Conservation (phyloP, 1,140 invertebrate genomes). For the Paraescarpia echinospica region DNA sequence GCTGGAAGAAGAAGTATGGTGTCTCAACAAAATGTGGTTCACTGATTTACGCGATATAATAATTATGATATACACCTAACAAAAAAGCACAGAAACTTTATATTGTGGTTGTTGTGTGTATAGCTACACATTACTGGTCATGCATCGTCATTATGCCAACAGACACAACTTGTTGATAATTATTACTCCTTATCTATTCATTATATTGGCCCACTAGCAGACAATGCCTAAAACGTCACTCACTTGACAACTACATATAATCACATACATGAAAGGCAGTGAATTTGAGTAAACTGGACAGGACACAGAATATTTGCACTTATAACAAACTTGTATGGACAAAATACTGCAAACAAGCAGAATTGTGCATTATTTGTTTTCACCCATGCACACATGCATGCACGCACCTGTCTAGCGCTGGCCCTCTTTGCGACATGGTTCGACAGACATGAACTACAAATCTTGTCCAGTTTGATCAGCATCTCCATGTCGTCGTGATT, state of each 20-base stretch:
- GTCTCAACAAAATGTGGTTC: not conserved
- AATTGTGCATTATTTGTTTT: too few species aligned
- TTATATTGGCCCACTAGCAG: not conserved
- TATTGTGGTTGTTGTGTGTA: not conserved
- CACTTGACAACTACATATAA: too few species aligned
- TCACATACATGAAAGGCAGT: too few species aligned
- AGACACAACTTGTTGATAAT: not conserved
- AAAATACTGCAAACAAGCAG: too few species aligned
- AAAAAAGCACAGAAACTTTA: not conserved
- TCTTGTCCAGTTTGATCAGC: constrained; percentile 29
- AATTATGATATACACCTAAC: not conserved
- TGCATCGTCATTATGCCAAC: not conserved
- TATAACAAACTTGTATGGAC: too few species aligned
- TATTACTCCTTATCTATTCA: not conserved
- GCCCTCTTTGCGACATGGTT: constrained; percentile 37
- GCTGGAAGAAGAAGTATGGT: too few species aligned
- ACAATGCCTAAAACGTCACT: not conserved
- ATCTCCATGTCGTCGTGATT: constrained; percentile 23
- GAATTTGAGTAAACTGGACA: too few species aligned
- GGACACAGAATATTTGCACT: too few species aligned
- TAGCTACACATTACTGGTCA: too few species aligned
- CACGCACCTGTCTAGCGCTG: constrained; percentile 34
- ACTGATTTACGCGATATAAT: not conserved
- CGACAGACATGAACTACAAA: constrained; percentile 26
- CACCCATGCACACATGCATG: not conserved